phyloP scores from a whole-genome alignment of 2,113 vertebrate genomes.

The Ammodytes dubius region DNA sequence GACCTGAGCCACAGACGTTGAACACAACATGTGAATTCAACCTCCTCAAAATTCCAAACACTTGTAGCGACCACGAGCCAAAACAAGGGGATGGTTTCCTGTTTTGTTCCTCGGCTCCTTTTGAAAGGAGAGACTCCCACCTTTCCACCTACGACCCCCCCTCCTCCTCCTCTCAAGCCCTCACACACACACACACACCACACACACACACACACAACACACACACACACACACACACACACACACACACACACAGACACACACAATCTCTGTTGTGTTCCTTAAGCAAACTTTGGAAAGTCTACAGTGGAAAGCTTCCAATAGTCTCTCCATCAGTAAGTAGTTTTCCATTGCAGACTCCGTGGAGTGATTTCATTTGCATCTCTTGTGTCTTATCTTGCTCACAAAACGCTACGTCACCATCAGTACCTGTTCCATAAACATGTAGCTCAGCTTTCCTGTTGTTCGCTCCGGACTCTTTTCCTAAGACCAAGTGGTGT shows the following conservation, averaged over 20 bases:
- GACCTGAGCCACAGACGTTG: constrained; percentile 67
- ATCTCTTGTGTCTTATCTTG: constrained; percentile 56
- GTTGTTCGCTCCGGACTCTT: constrained; percentile 47
- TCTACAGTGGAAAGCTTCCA: constrained; percentile 53
- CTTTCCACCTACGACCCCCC: constrained; percentile 35
- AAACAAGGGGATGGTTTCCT: constrained; percentile 81
- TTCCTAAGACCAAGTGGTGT: constrained; percentile 33
- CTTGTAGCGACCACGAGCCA: constrained; percentile 74
- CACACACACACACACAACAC: not conserved
- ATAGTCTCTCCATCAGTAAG: constrained; percentile 44
- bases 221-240: constrained; percentile 4
- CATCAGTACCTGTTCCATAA: constrained; percentile 53
- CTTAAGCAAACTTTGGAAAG: constrained; percentile 57
- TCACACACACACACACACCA: constrained; percentile 4
- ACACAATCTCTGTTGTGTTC: not conserved
- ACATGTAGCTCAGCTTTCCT: constrained; percentile 51
- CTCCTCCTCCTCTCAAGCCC: not conserved
- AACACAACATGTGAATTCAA: constrained; percentile 71
- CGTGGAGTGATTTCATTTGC: not conserved
- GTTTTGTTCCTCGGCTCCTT: constrained; percentile 74
- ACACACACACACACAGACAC: constrained; percentile 14
- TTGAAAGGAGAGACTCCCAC: constrained; percentile 70
- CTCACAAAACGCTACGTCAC: constrained; percentile 7
- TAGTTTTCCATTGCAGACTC: constrained; percentile 69
- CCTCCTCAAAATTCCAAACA: constrained; percentile 76